Evolutionary conservation across 2,888 invertebrate species (phyloP), one percentile per base, ranked within the genome.

Genomic region (Crematogaster levior): DNA sequence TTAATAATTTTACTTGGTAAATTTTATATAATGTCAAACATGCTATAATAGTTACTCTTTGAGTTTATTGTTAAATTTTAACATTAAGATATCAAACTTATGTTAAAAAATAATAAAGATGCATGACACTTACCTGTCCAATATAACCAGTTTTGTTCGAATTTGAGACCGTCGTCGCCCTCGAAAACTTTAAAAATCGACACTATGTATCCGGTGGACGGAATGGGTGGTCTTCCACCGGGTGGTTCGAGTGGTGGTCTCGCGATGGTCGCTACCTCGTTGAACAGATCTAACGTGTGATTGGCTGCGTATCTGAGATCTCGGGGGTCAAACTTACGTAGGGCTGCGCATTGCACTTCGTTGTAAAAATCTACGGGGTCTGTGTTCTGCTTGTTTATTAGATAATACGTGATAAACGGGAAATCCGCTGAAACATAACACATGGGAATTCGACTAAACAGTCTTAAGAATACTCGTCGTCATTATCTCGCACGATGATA

Each of bases 101-200:
- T 2, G 3, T 21, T 34, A 24, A 68, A 48, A 21, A 24, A 40
- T 72, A 15, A 1, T 10, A 15, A n/a, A n/a, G 27, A 21, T 1
- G 27, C 9, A 4, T 46, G 9, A 27, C 12, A 5, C 43, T 34
- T 91, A 96, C 96, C 96, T 37, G 98, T 98, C 98, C 98, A 98
- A 93, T 98, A 98, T 24, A 98, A 95, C 98, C 98, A 98, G 95
- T 98, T 98, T 91, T 98, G 96, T 94, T 98, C 98, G 94, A 98
- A 98, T 87, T 97, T 97, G 92, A 98, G 98, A 73, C 98, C 97
- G 94, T 98, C 98, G 93, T 98, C 98, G 51, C 98, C 98, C 95
- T 98, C 98, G 94, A 98, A 98, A 30, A 98, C 98, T 96, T 98
- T 98, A 95, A 98, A 98, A 92, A 98, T 98, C 91, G 98, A 98